Evolutionary conservation across 2,888 invertebrate species (phyloP), one percentile per base, ranked within the genome.

Genomic region (Aspidiotus rigidus): DNA sequence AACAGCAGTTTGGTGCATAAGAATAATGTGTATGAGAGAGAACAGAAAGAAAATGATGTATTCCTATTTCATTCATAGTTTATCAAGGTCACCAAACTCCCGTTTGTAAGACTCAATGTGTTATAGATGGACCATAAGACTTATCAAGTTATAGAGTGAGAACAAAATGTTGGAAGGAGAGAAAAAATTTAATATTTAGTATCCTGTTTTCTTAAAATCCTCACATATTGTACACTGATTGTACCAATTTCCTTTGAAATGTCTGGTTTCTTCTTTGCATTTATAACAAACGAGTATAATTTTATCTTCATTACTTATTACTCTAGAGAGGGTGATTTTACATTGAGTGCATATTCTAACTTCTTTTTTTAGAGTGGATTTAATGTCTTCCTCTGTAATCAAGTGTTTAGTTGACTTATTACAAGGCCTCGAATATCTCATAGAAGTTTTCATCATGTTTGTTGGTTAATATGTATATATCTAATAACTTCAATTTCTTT

Each of bases 381-480:
- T 56, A 56, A 56, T 17, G 9, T 56, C 56, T 56, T 16, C 56
- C 17, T 56, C 56, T 1, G 17, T 56, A 56, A 56, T 56, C 16
- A 16, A 56, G 10, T 56, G 56, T 56, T 56, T 56, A 15, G 56
- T 56, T 56, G 56, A n/a, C 16, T 56, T 56, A 16, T 17, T 56
- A 56, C 56, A 56, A 56, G 17, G 56, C 16, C 56, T 56, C 2
- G 3, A 56, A 56, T 56, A 17, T 56, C 56, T 56, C 17, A 17
- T 56, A 10, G 17, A 56, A 56, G 56, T 56, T 17, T 56, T 56
- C 56, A 56, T 56, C 15, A 56, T 56, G 56, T 56, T 56, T 56
- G 17, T 17, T 56, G 10, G 56, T n/a, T 56, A 16, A 56, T 16
- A 16, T 17, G n/a, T n/a, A n/a, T n/a, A 56, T 56, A 56, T 56